Evolutionary conservation across 2,888 invertebrate genomes (phyloP).

Genomic region (Hirtodrosophila trivittata): DNA sequence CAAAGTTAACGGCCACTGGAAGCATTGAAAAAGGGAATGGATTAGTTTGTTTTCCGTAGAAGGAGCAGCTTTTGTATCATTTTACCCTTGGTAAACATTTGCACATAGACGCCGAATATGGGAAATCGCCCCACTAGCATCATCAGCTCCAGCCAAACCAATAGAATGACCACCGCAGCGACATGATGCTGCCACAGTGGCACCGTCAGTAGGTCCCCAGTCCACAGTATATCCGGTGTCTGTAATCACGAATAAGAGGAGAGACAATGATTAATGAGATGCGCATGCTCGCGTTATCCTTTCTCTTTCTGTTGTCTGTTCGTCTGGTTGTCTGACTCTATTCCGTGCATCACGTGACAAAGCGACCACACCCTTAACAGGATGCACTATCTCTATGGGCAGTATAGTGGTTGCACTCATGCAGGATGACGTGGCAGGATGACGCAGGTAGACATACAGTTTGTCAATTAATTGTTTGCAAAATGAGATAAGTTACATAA

Average conservation of each 20-base stretch:
- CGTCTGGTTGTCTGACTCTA: too few relatives aligned
- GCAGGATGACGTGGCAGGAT: too few relatives aligned
- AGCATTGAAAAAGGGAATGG: not conserved
- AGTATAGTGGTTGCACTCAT: too few relatives aligned
- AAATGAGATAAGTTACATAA: too few relatives aligned
- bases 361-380: too few relatives aligned
- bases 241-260: conserved; percentile 29
- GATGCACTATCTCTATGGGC: too few relatives aligned
- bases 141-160: conserved; percentile 93
- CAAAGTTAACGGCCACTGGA: conserved; percentile 91
- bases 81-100: conserved; percentile 92
- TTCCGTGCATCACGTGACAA: too few relatives aligned
- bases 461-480: too few relatives aligned
- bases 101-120: conserved; percentile 92
- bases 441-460: too few relatives aligned
- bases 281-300: too few relatives aligned
- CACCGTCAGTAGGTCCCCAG: conserved; percentile 76
- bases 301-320: too few relatives aligned
- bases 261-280: too few relatives aligned
- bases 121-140: conserved; percentile 94
- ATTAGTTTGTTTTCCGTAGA: not conserved
- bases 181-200: conserved; percentile 91
- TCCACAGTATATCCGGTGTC: conserved; percentile 81
- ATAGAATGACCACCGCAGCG: conserved; percentile 90
- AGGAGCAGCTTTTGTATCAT: not conserved